phyloP scores from a whole-genome alignment of 2,797 vertebrate species.

The Xerus rutilus region DNA sequence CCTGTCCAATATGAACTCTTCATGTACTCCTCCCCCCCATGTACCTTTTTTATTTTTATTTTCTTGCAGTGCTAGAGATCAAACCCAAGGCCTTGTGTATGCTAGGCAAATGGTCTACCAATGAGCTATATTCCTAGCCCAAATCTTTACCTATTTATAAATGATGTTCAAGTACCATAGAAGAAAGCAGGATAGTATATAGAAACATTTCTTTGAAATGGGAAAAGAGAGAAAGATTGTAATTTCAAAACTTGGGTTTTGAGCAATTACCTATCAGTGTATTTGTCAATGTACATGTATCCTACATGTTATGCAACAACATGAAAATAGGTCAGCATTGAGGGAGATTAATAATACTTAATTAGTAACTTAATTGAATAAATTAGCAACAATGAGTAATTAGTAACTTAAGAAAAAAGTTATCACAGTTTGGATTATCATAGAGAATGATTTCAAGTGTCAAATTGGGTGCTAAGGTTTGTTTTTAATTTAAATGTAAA shows the following conservation, averaged over 20 bases:
- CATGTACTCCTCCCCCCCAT: no score
- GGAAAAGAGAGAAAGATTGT: neutral
- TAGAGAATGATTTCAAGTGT: constrained; percentile 11
- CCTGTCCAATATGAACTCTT: neutral
- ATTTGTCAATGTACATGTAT: neutral
- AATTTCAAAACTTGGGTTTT: neutral
- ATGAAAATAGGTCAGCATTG: neutral
- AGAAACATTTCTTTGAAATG: neutral
- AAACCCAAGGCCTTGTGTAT: neutral
- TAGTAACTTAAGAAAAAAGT: neutral
- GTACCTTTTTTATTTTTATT: neutral
- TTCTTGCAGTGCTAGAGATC: no score
- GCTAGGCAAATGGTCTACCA: neutral
- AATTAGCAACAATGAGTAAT: neutral
- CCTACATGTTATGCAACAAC: neutral
- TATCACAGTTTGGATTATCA: constrained; percentile 1
- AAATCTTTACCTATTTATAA: neutral
- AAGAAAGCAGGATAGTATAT: neutral
- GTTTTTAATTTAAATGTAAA: neutral
- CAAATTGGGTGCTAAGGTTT: neutral
- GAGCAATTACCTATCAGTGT: neutral
- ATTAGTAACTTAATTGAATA: no score
- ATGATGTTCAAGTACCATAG: neutral
- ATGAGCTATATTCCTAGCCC: neutral
- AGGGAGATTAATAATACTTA: neutral